Evolutionary conservation across 2,888 invertebrate species (phyloP).

Genomic region (Xylota segnis): DNA sequence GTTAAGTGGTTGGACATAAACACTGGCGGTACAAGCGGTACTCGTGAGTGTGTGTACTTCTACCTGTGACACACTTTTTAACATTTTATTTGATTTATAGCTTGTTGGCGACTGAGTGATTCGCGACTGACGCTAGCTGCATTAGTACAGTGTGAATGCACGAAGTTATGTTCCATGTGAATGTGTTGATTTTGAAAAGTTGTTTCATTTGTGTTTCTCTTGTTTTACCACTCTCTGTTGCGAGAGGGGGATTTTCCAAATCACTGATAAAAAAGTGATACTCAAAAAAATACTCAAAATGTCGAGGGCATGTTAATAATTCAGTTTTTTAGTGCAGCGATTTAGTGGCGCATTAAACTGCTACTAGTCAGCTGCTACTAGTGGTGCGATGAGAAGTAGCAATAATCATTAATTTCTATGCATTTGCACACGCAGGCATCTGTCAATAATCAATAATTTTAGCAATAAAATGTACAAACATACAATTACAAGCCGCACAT

Average conservation of each 20-base stretch:
- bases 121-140: conserved; percentile 17
- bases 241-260: background rate
- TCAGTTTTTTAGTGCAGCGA: background rate
- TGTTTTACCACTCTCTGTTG: background rate
- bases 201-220: background rate
- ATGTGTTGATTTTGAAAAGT: conserved; percentile 19
- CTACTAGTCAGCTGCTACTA: background rate
- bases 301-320: conserved; percentile 25
- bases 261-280: background rate
- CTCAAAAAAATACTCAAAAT: background rate
- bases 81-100: conserved; percentile 40
- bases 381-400: conserved; percentile 12
- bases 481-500: background rate
- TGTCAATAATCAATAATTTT: conserved; percentile 35
- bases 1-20: conserved; percentile 34
- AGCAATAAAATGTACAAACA: conserved; percentile 18
- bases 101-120: conserved; percentile 20
- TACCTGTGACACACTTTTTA: conserved; percentile 51
- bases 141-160: background rate
- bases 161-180: conserved; percentile 3
- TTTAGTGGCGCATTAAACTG: background rate
- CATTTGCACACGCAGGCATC: conserved; percentile 32
- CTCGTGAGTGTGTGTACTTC: background rate
- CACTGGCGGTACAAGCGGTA: background rate
- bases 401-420: conserved; percentile 13